These are phyloP conservation scores for Narcine bancroftii DNA, from an alignment of 2,113 vertebrate species.

Conservation along the genomic window DNA sequence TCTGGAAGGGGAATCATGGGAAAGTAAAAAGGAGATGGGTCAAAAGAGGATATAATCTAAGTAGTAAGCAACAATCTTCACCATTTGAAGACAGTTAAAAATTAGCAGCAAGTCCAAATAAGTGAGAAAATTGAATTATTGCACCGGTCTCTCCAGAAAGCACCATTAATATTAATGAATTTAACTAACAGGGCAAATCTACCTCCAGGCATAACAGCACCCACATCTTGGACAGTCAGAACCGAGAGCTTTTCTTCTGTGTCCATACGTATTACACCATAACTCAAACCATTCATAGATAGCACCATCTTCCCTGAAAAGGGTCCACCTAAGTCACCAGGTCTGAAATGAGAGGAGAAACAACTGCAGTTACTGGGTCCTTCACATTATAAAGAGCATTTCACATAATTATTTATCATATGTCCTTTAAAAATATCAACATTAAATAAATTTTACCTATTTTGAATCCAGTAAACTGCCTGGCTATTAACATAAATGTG, in stretches of 20 bases:
- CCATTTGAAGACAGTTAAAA: no score
- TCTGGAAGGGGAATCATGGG: neutral
- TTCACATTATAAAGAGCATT: neutral
- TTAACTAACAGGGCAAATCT: constrained; percentile 38
- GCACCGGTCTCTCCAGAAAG: neutral
- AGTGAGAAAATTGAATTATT: neutral
- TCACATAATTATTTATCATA: neutral
- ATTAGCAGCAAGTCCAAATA: no score
- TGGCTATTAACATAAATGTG: neutral
- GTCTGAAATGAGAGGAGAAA: constrained; percentile 55
- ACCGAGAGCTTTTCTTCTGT: constrained; percentile 90
- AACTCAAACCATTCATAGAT: constrained; percentile 86
- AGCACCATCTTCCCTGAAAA: constrained; percentile 83
- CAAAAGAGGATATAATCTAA: neutral
- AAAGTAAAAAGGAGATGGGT: no score
- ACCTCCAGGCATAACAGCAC: constrained; percentile 93
- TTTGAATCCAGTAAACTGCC: neutral
- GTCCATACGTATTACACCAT: constrained; percentile 82
- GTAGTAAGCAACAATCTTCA: neutral
- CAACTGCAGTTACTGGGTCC: neutral
- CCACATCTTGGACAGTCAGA: constrained; percentile 87
- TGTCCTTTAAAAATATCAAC: neutral
- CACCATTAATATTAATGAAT: neutral
- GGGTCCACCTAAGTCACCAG: constrained; percentile 77
- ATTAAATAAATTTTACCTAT: neutral